Conservation (phyloP, 2,113 vertebrate genomes). For the Lagenorhynchus albirostris region DNA sequence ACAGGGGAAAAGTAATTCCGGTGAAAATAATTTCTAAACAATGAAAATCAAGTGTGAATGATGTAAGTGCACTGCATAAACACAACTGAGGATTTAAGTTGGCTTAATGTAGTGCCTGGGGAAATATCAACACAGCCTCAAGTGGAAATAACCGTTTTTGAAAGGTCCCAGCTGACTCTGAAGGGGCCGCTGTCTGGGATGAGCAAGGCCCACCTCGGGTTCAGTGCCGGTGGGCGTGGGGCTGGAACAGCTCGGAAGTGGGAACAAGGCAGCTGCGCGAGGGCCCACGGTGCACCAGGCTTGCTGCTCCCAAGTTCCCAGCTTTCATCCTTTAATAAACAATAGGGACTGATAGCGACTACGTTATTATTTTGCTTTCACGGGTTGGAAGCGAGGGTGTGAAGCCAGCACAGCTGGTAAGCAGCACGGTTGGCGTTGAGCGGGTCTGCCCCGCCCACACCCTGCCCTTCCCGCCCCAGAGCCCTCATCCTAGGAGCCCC, state of each 20-base stretch:
- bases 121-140: neutral
- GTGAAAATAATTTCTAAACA: neutral
- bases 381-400: neutral
- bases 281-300: no score
- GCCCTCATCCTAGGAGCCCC: no score
- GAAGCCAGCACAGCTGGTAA: neutral
- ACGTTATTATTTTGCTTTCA: neutral
- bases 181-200: neutral
- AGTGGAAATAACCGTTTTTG: neutral
- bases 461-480: rapidly evolving
- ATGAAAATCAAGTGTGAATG: neutral
- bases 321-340: neutral
- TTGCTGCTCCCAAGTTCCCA: neutral
- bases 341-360: neutral
- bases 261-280: neutral
- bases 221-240: neutral
- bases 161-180: neutral
- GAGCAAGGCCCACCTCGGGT: rapidly evolving
- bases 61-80: neutral
- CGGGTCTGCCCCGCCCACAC: neutral
- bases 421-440: neutral
- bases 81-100: neutral
- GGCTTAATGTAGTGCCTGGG: neutral
- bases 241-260: neutral
- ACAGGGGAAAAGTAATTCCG: neutral